A percentile compares a stretch with the other conserved stretches of the same genome.
These are phyloP conservation scores for Branchipolynoe longqiensis DNA, from an alignment of 2,888 invertebrate genomes.

Conservation along the genomic window DNA sequence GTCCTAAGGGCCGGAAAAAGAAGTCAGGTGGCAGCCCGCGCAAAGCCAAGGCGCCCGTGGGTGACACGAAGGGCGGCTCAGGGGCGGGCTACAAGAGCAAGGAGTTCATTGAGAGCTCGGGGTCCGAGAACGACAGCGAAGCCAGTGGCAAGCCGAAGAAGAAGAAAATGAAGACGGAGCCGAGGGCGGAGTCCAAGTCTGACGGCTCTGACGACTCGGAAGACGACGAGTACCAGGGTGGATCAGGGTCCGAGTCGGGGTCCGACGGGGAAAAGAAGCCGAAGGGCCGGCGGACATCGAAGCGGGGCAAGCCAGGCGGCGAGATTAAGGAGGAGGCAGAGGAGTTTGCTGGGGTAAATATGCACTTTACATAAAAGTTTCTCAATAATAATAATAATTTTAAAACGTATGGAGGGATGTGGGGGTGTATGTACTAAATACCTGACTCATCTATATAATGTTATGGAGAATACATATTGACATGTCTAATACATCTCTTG, in stretches of 20 bases:
- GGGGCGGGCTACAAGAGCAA: slow-evolving; percentile 91
- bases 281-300: neutral
- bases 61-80: slow-evolving; percentile 77
- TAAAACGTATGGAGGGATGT: no score
- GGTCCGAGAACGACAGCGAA: no score
- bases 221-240: slow-evolving; percentile 82
- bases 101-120: slow-evolving; percentile 88
- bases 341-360: slow-evolving; percentile 35
- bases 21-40: slow-evolving; percentile 58
- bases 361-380: neutral
- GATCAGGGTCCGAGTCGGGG: slow-evolving; percentile 69
- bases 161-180: slow-evolving; percentile 70
- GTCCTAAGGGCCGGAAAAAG: slow-evolving; percentile 52
- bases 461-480: no score
- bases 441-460: no score
- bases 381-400: no score
- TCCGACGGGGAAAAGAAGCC: neutral
- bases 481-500: no score
- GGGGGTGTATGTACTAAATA: no score
- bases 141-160: slow-evolving; percentile 44
- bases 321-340: slow-evolving; percentile 12
- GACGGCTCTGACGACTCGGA: slow-evolving; percentile 60
- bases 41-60: neutral
- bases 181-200: slow-evolving; percentile 83
- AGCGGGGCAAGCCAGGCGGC: slow-evolving; percentile 11